phyloP scores from a whole-genome alignment of 1,140 invertebrate species.

The Camponotus pennsylvanicus region DNA sequence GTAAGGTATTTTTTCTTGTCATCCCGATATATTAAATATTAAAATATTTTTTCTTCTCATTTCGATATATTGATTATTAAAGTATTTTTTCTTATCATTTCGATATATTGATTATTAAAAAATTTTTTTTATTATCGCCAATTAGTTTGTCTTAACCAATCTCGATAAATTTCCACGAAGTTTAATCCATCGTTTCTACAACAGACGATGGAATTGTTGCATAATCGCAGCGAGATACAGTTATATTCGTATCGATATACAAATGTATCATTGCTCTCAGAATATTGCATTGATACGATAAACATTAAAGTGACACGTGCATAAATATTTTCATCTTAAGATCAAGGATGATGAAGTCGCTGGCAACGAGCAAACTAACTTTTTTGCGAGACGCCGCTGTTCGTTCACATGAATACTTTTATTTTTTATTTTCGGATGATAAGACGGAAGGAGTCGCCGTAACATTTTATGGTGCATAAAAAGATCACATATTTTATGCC shows the following conservation, averaged over 20 bases:
- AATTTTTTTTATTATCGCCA: background rate
- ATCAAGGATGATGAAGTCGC: background rate
- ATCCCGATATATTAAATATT: background rate
- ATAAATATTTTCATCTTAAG: conserved; percentile 37
- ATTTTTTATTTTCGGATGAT: background rate
- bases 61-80: background rate
- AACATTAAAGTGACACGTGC: background rate
- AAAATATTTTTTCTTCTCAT: too few relatives aligned
- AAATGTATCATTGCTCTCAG: background rate
- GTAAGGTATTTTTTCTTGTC: background rate
- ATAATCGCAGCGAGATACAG: conserved; percentile 1
- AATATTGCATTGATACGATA: background rate
- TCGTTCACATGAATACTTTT: conserved; percentile 45
- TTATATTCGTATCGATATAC: background rate
- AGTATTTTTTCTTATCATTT: background rate
- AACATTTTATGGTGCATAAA: conserved; percentile 78
- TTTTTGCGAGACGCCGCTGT: conserved; percentile 3
- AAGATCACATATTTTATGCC: conserved; percentile 76
- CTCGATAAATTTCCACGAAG: conserved; percentile 11
- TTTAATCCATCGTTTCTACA: background rate
- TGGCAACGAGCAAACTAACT: background rate
- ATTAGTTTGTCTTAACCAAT: background rate
- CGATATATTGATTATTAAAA: background rate
- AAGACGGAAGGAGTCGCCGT: conserved; percentile 48
- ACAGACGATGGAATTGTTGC: conserved; percentile 3